Evolutionary conservation across 2,888 invertebrate species (phyloP).

Genomic region (Phyllotreta cruciferae): DNA sequence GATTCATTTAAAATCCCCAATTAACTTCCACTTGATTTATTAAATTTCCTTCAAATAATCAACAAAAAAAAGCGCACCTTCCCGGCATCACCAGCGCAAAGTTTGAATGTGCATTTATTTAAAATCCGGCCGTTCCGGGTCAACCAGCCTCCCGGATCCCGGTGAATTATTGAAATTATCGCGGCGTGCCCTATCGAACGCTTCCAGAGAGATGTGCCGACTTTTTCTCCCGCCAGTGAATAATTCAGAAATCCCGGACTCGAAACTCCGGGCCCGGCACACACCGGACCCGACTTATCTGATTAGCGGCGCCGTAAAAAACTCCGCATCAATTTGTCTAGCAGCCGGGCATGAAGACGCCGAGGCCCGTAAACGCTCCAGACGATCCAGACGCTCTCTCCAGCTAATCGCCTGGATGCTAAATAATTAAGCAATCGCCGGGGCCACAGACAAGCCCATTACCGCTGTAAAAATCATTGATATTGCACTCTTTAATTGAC

Average conservation of each 20-base stretch:
- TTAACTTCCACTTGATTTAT: no score
- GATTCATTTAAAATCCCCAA: no score
- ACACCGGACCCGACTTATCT: conserved; percentile 13
- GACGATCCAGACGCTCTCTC: background rate
- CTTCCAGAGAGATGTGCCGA: conserved; percentile 13
- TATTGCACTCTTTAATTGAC: no score
- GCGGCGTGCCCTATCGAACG: conserved; percentile 18
- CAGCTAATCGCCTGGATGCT: conserved; percentile 5
- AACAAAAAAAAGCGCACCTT: no score
- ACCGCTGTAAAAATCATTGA: no score
- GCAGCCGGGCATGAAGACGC: conserved; percentile 8
- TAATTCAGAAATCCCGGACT: conserved; percentile 17
- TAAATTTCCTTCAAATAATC: no score
- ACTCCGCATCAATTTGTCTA: conserved; percentile 24
- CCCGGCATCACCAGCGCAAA: background rate
- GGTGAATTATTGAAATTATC: conserved; percentile 20
- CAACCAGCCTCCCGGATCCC: conserved; percentile 8
- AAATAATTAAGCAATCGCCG: background rate
- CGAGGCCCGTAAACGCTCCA: conserved; percentile 12
- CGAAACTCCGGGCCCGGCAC: conserved; percentile 10
- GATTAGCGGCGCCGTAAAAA: conserved; percentile 17
- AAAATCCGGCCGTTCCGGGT: conserved; percentile 4
- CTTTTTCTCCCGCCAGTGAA: conserved; percentile 13
- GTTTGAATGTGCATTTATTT: conserved; percentile 1
- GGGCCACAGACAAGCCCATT: no score